phyloP scores from a whole-genome alignment of 2,797 vertebrate species.

The Silurus aristotelis region DNA sequence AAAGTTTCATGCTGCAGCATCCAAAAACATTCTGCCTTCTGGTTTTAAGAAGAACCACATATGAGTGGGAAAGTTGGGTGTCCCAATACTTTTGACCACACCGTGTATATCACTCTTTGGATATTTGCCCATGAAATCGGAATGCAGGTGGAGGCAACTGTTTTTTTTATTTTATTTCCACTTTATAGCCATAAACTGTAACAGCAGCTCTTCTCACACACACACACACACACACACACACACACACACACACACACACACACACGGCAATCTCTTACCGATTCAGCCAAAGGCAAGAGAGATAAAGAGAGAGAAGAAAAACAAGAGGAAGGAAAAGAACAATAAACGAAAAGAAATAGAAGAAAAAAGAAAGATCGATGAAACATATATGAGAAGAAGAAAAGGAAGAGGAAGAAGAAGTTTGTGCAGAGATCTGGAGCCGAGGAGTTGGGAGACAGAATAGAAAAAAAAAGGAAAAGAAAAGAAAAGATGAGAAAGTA shows the following conservation, averaged over 20 bases:
- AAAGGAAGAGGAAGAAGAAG: no score
- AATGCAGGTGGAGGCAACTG: neutral
- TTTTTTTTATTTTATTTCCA: no score
- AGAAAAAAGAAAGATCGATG: neutral
- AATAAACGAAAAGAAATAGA: neutral
- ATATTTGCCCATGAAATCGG: neutral
- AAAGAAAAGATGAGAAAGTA: constrained; percentile 14
- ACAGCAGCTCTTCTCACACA: neutral
- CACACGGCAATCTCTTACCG: constrained; percentile 43
- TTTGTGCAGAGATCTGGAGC: no score
- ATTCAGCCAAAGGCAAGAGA: constrained; percentile 4
- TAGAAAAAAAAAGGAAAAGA: constrained; percentile 10
- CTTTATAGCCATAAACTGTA: neutral
- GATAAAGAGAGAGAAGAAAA: constrained; percentile 32
- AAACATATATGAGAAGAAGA: no score
- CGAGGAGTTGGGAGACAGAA: no score
- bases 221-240: neutral
- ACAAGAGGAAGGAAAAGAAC: neutral
- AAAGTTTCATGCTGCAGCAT: no score
- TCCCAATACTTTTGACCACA: no score
- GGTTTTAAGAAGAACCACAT: no score
- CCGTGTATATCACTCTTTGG: no score
- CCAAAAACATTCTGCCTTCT: no score
- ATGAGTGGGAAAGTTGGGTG: no score
- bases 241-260: neutral